phyloP scores from a whole-genome alignment of 2,113 vertebrate genomes.

The Callipepla californica region DNA sequence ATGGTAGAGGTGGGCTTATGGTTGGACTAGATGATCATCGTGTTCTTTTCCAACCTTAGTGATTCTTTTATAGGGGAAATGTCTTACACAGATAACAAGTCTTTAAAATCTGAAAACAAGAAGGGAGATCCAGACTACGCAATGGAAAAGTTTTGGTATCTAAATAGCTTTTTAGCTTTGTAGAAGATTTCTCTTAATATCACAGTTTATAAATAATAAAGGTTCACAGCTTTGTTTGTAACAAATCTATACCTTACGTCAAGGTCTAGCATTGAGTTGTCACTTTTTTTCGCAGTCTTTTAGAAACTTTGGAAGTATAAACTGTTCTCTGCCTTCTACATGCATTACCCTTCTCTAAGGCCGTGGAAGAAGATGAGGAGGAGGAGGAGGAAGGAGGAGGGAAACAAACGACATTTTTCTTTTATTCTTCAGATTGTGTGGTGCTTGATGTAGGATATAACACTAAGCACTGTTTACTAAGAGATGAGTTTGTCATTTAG shows the following conservation, averaged over 20 bases:
- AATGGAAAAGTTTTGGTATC: background rate
- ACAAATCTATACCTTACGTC: background rate
- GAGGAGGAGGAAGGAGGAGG: background rate
- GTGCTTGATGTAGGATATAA: background rate
- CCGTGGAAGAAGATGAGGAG: background rate
- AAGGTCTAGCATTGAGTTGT: background rate
- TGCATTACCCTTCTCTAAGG: background rate
- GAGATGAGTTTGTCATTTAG: background rate
- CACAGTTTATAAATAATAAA: background rate
- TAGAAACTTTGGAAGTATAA: background rate
- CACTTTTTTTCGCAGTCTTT: background rate
- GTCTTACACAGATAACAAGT: background rate
- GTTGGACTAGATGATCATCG: too few relatives aligned
- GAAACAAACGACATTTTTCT: accelerated
- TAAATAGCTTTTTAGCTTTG: background rate
- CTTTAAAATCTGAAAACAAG: background rate
- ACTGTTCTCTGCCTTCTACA: background rate
- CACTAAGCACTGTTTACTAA: background rate
- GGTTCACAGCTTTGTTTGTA: background rate
- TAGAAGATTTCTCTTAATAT: background rate
- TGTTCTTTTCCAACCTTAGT: too few relatives aligned
- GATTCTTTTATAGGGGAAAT: background rate
- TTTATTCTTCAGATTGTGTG: background rate
- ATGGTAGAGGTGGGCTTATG: too few relatives aligned
- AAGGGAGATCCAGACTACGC: background rate